Evolutionary conservation across 1,140 invertebrate genomes (phyloP), one percentile per base, ranked within the genome.

Genomic region (Leguminivora glycinivorella): DNA sequence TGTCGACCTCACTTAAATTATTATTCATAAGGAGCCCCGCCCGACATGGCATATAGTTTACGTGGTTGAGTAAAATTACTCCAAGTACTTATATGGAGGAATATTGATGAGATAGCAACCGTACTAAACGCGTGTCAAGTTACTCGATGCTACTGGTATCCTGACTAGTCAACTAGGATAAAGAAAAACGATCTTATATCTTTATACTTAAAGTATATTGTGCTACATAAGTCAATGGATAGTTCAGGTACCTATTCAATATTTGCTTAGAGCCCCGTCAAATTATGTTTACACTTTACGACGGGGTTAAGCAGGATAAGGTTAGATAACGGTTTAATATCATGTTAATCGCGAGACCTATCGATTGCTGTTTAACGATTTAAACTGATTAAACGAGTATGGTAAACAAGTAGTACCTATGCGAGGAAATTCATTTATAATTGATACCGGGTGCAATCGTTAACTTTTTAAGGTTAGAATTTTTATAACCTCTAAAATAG

Each of bases 81-180:
- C 26, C n/a, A 63, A 63, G 58, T 63, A 63, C 58, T 63, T 63
- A 63, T 29, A 63, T 63, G 25, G 58, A 63, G 58, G 58, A 63
- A 63, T 63, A 63, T 63, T 63, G 58, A 63, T 63, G 58, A 63
- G 58, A 63, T 63, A 63, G 58, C 58, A 63, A 63, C 29, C 25
- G 58, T 29, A 63, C 58, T n/a, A 63, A 17, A 29, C 58, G 25
- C 25, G 58, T 31, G 58, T 63, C 58, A 63, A 17, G 58, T 63
- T 63, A 63, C 58, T 17, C 25, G 58, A 31, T 31, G 58, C 58
- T 63, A 63, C 58, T 6, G 25, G 56, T 60, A 60, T 34, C 14
- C 5, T 31, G 58, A 29, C 2, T 14, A 17, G 7, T 5, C 56
- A n/a, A 19, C 22, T 58, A 29, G 24, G 56, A 26, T 22, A 14